A percentile compares a stretch with the other conserved stretches of the same genome.
Evolutionary conservation across 2,113 vertebrate species (phyloP).

Genomic region (Dicaeum eximium): DNA sequence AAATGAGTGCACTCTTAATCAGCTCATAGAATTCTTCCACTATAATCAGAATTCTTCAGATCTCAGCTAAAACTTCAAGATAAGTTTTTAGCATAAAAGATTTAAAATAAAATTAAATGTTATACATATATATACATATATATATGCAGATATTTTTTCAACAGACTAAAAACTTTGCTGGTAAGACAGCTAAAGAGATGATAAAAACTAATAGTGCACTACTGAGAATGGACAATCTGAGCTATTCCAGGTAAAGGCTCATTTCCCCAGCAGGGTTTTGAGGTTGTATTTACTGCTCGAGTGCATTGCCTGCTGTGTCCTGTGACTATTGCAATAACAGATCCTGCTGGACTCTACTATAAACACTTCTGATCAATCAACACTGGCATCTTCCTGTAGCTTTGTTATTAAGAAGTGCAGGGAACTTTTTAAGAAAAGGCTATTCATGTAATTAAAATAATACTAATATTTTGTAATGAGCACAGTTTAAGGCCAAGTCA

Average conservation of each 20-base stretch:
- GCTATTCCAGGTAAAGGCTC: neutral
- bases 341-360: conserved; percentile 4
- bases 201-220: neutral
- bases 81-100: neutral
- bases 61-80: neutral
- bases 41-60: neutral
- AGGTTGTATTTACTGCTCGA: neutral
- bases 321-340: neutral
- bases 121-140: neutral
- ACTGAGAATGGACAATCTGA: neutral
- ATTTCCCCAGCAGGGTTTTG: conserved; percentile 8
- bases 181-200: neutral
- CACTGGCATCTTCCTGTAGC: neutral
- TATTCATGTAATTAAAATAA: conserved; percentile 47
- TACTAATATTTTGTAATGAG: conserved; percentile 20
- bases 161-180: neutral
- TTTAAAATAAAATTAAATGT: neutral
- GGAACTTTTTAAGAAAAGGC: neutral
- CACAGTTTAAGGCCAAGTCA: neutral
- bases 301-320: neutral
- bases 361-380: neutral
- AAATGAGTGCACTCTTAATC: neutral
- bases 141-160: neutral
- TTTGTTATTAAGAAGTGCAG: conserved; percentile 14
- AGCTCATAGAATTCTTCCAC: neutral